Conservation (phyloP, 2,113 vertebrate species). For the Cavia porcellus region DNA sequence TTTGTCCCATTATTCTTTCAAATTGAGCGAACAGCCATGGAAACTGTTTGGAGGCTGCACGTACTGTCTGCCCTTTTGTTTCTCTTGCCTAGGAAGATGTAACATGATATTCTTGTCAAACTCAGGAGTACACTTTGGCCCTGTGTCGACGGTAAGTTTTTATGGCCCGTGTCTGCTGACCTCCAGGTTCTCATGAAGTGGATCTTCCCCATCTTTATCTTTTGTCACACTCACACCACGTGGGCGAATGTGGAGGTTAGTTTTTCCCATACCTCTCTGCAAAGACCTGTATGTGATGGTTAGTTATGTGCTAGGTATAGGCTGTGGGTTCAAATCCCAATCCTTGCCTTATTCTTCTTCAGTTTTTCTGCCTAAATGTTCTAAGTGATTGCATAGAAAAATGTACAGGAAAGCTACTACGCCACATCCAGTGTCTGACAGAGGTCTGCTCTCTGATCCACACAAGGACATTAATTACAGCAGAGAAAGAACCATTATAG, state of each 20-base stretch:
- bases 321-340: not conserved
- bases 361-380: not conserved
- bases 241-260: not conserved
- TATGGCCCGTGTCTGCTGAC: not conserved
- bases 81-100: not conserved
- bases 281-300: not conserved
- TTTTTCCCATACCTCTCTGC: not conserved
- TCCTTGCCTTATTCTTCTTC: not conserved
- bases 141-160: not conserved
- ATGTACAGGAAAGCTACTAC: not conserved
- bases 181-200: not conserved
- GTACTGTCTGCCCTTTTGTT: not conserved
- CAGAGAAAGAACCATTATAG: not conserved
- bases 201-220: not conserved
- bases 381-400: not conserved
- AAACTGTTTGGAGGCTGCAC: not conserved
- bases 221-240: not conserved
- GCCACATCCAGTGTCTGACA: fast-evolving
- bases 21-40: not conserved
- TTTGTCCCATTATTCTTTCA: not conserved
- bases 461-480: not conserved
- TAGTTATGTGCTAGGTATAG: not conserved
- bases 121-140: not conserved
- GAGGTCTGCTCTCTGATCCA: not conserved
- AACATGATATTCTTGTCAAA: not conserved